Conservation (phyloP, 2,888 invertebrate species). For the Philopedon plagiatum region DNA sequence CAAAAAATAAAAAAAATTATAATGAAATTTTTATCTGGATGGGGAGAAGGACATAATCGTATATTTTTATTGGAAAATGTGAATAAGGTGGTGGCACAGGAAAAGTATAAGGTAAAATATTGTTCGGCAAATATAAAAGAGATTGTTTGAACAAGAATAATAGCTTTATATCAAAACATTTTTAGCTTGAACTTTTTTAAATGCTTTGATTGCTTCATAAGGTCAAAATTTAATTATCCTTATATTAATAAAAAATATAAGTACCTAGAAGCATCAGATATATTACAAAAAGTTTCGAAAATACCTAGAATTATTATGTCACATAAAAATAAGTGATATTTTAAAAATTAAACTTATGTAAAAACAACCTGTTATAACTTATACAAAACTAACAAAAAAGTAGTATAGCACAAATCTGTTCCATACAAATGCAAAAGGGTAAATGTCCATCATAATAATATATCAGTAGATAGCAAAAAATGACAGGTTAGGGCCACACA, state of each 20-base stretch:
- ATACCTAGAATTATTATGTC: too few species aligned
- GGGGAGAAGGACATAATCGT: neutral
- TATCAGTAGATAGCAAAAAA: neutral
- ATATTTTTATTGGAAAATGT: neutral
- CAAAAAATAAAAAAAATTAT: neutral
- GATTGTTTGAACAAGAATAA: neutral
- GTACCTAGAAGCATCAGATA: too few species aligned
- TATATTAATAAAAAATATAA: too few species aligned
- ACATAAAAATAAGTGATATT: too few species aligned
- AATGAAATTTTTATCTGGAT: neutral
- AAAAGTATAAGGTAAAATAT: neutral
- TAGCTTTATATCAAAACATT: neutral
- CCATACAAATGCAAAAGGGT: neutral
- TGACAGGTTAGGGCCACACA: neutral
- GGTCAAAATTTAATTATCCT: too few species aligned
- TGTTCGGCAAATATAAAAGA: neutral
- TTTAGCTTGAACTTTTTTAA: too few species aligned
- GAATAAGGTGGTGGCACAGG: neutral
- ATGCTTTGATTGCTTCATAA: too few species aligned
- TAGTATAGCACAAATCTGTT: too few species aligned
- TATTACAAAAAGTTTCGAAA: too few species aligned
- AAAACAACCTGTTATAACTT: too few species aligned
- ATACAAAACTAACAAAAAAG: too few species aligned
- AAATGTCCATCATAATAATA: conserved; percentile 1
- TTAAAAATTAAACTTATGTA: too few species aligned